Conservation (phyloP, 2,797 vertebrate species). For the Syndactyla subalaris region DNA sequence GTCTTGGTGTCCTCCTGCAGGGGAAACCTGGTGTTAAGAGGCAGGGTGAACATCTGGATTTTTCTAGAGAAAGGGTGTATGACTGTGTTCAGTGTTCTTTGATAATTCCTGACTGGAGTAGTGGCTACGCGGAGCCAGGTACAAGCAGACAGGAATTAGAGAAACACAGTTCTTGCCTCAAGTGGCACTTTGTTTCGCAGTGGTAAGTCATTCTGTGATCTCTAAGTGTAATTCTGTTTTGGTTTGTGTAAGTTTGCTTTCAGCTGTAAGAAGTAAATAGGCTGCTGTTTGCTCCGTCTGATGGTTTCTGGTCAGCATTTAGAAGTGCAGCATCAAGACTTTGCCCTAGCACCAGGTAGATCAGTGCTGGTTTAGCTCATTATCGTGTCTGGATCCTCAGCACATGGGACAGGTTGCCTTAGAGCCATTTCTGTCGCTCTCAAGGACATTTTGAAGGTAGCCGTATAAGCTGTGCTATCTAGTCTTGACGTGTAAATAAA, state of each 20-base stretch:
- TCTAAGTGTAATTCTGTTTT: not conserved
- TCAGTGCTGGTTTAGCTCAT: not conserved
- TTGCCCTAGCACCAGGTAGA: not conserved
- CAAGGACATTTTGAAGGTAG: not conserved
- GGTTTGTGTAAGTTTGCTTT: not conserved
- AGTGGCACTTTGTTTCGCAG: not conserved
- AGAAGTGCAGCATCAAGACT: not conserved
- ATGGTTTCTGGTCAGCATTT: fast-evolving
- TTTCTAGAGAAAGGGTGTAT: not conserved
- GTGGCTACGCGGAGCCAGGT: not conserved
- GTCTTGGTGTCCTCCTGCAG: too few species aligned
- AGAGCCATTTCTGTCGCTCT: not conserved
- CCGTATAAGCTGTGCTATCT: not conserved
- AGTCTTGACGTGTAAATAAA: not conserved
- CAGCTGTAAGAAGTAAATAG: not conserved
- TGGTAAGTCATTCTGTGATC: not conserved
- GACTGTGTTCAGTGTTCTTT: fast-evolving
- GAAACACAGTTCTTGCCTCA: not conserved
- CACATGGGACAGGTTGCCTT: not conserved
- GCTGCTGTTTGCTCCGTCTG: not conserved
- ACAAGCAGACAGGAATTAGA: not conserved
- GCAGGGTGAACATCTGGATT: not conserved
- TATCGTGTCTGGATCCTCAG: not conserved
- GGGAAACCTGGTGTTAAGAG: not conserved
- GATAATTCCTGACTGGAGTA: fast-evolving